Conservation (phyloP, 2,888 invertebrate species). For the Drosophila colorata region DNA sequence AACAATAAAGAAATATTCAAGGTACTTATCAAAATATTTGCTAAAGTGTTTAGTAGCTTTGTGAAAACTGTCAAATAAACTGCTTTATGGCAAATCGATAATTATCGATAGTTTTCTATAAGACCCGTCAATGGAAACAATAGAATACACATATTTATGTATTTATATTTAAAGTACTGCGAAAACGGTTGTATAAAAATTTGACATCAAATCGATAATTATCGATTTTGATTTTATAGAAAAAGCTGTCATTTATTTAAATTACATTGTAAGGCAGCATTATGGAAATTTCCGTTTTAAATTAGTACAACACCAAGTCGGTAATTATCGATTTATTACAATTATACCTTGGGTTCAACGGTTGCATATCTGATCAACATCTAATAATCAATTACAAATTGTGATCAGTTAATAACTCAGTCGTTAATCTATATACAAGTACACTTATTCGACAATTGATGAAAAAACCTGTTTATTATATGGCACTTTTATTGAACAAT, state of each 20-base stretch:
- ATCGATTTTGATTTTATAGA: neutral
- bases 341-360: conserved; percentile 8
- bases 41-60: too few relatives aligned
- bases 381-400: conserved; percentile 31
- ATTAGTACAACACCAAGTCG: neutral
- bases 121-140: neutral
- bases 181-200: too few relatives aligned
- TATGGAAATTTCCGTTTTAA: neutral
- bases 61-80: too few relatives aligned
- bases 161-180: too few relatives aligned
- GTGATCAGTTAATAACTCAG: conserved; percentile 10
- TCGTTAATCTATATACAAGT: conserved; percentile 20
- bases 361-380: neutral
- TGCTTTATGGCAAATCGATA: neutral
- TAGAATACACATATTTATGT: too few relatives aligned
- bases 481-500: neutral
- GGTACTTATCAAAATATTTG: neutral
- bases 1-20: neutral
- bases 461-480: conserved; percentile 5
- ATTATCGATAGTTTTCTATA: neutral
- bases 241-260: neutral
- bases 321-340: conserved; percentile 11
- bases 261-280: neutral
- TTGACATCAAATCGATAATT: neutral
- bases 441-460: conserved; percentile 3